Conservation (phyloP, 2,888 invertebrate species). For the Chloromyia formosa region DNA sequence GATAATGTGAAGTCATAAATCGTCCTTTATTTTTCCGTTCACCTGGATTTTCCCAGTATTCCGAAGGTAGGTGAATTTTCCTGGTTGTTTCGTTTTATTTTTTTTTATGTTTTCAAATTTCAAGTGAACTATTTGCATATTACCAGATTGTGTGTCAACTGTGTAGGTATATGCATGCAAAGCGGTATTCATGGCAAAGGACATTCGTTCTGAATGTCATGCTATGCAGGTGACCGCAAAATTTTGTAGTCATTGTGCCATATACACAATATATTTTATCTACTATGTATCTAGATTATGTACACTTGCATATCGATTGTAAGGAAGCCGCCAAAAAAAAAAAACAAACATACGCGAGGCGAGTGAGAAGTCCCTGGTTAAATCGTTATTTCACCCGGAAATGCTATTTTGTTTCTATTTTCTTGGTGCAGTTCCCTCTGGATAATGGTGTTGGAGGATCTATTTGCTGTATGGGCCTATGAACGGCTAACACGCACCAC, state of each 20-base stretch:
- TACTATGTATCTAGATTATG: neutral
- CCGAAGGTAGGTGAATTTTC: too few species aligned
- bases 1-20: constrained; percentile 6
- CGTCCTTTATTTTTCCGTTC: constrained; percentile 17
- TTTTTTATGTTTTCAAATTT: too few species aligned
- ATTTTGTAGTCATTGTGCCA: constrained; percentile 2
- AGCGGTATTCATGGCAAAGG: constrained; percentile 27
- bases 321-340: constrained; percentile 27
- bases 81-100: too few species aligned
- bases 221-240: constrained; percentile 41
- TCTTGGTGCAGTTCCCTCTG: neutral
- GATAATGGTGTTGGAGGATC: too few species aligned
- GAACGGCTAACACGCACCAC: too few species aligned
- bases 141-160: too few species aligned
- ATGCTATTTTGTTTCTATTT: constrained; percentile 38
- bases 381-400: constrained; percentile 33
- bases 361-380: neutral
- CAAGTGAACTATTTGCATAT: too few species aligned
- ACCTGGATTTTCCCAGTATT: constrained; percentile 18
- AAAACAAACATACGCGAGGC: neutral
- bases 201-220: constrained; percentile 33
- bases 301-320: constrained; percentile 9
- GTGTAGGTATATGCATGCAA: too few species aligned
- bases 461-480: too few species aligned
- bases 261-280: neutral